Evolutionary conservation across 2,113 vertebrate genomes (phyloP).

Genomic region (Natator depressus): DNA sequence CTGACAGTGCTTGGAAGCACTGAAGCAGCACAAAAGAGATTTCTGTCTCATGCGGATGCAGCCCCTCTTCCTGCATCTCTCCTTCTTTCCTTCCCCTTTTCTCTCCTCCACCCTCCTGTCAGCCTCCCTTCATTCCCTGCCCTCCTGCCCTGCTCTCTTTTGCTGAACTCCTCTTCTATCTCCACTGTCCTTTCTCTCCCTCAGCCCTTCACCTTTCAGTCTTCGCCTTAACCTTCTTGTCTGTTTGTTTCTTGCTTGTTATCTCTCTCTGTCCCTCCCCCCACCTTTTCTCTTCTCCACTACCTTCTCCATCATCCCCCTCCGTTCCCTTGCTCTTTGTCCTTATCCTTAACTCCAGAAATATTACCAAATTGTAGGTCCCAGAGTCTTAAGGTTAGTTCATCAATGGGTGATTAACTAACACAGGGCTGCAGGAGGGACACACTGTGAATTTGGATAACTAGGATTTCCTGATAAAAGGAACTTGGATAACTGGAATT

Average conservation of each 20-base stretch:
- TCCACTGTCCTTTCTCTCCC: neutral
- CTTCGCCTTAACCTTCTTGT: neutral
- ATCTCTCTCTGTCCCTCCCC: neutral
- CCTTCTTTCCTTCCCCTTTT: neutral
- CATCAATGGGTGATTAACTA: neutral
- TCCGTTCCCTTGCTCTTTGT: neutral
- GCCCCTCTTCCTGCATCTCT: neutral
- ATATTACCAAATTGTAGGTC: neutral
- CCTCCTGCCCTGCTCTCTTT: neutral
- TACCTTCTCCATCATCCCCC: neutral
- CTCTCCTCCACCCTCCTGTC: neutral
- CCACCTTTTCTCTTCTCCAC: neutral
- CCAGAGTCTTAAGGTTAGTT: neutral
- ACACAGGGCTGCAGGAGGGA: neutral
- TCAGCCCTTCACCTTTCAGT: neutral
- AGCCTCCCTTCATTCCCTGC: neutral
- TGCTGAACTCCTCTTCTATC: neutral
- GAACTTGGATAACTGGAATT: neutral
- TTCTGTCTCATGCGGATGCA: neutral
- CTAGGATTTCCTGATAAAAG: neutral
- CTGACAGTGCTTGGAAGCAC: neutral
- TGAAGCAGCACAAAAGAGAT: neutral
- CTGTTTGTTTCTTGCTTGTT: neutral
- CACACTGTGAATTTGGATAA: neutral
- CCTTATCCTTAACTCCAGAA: neutral